Base-by-base conservation (phyloP, 2,888 invertebrate genomes). In the Mamestra brassicae region DNA sequence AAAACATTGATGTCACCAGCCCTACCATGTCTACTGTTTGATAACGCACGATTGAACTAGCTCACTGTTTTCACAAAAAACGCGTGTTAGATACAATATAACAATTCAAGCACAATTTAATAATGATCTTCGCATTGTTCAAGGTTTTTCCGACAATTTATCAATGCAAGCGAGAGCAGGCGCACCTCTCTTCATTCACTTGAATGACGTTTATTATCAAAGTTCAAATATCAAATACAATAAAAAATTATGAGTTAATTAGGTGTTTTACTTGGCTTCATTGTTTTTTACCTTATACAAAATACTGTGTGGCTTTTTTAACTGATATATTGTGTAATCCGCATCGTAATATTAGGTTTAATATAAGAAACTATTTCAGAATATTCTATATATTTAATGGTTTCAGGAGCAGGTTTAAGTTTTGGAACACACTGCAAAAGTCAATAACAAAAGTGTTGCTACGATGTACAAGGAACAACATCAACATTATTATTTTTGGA, bases 81-180 rank as follows among this genome's bases (percentile, higher is more conserved):
- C 81, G 67, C 74, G 83, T 63, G 74, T 68, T 77, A 74, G 67
- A 73, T 70, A 79, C 80, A 85, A 88, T 85, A 80, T 71, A 81
- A 86, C 81, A 76, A 87, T 86, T 81, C 87, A 88, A 68, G 87
- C 76, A 86, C 82, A 85, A 89, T 88, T 83, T 85, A 88, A 72
- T 87, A 87, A 85, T 87, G 85, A 84, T 88, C 71, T 80, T 84
- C 88, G 85, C 91, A 92, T 93, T 77, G 85, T 90, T 91, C 93
- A 92, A 92, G 92, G 91, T 88, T 92, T 90, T 91, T 86, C 84
- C 80, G 74, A 85, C 79, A 87, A 89, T 90, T 89, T 89, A 89
- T 82, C 88, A 86, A 86, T 85, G 73, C 74, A 83, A 73, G 71
- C 65, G 71, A 80, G 50, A 84, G 70, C 74, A 89, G 88, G 88